These are phyloP conservation scores for Kradibia gibbosae DNA, from an alignment of 1,140 invertebrate species.

Conservation along the genomic window DNA sequence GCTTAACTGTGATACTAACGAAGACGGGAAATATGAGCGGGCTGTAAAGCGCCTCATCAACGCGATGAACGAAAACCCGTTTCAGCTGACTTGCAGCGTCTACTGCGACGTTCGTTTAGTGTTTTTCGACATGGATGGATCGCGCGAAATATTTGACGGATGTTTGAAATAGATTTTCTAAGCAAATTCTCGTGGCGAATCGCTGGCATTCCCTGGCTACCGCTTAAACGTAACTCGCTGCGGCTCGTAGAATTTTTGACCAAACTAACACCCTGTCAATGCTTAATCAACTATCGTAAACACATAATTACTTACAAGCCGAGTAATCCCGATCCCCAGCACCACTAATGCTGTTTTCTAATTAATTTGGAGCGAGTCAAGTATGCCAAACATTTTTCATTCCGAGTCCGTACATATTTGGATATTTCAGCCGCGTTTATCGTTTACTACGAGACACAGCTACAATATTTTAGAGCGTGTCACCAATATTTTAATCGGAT, in stretches of 20 bases:
- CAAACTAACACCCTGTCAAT: background rate
- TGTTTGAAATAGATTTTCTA: constrained; percentile 25
- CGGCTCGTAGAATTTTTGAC: background rate
- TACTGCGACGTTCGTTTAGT: background rate
- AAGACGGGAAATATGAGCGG: background rate
- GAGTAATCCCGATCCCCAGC: background rate
- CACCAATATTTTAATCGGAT: background rate
- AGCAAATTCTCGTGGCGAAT: constrained; percentile 5
- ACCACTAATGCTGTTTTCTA: background rate
- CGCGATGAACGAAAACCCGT: constrained; percentile 19
- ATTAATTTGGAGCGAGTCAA: background rate
- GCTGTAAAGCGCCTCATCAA: constrained; percentile 31
- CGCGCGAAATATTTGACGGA: constrained; percentile 6
- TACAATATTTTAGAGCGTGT: background rate
- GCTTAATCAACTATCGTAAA: background rate
- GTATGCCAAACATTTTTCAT: background rate
- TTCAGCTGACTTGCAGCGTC: background rate
- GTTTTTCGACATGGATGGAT: background rate
- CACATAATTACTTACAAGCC: background rate
- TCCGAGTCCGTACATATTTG: background rate
- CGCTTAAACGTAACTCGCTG: background rate
- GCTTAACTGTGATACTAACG: constrained; percentile 15
- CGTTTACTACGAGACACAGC: background rate
- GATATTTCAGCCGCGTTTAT: background rate
- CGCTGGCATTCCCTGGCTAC: background rate